Evolutionary conservation across 2,797 vertebrate species (phyloP), one percentile per base, ranked within the genome.

Genomic region (Lophura swinhoii): DNA sequence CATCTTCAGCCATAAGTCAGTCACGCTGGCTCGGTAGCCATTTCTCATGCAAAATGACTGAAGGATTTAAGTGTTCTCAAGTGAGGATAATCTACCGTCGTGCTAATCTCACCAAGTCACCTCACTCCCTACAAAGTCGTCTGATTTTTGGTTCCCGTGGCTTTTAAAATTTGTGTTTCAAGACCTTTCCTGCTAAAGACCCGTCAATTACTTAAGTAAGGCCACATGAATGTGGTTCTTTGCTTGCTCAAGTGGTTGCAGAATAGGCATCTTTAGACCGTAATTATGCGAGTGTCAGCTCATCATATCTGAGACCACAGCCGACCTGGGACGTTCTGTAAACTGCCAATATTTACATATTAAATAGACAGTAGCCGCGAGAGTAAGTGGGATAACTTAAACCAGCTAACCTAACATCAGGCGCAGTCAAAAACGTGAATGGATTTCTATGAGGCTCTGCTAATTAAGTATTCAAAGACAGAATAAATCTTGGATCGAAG

Each of bases 181-280:
- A 94, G 53, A 62, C 43, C 43, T 87, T 55, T 55, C 33, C 43
- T 62, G 20, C 72, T 80, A 35, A 83, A 67, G 46, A 71, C 46
- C 33, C 24, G 71, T 62, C 53, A 91, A 89, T 85, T 83, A 66
- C 46, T 94, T 70, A 67, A 91, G 35, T n/a, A 56, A 92, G 39
- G 63, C 73, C 46, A 81, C 5, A 5, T 60, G 60, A 78, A 60
- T 68, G 35, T 86, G 80, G 67, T 64, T 88, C 59, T 81, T 76
- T 28, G 26, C 33, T 53, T 53, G 51, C 70, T 84, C 63, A 84
- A 76, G 80, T 0, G 4, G 59, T 89, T 79, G 55, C 63, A 87
- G 87, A 95, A 89, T 31, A 90, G 23, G 31, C 24, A 51, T 79
- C 60, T 84, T 85, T 64, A 95, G 76, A 81, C 63, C 63, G 92